Evolutionary conservation across 2,888 invertebrate species (phyloP), one percentile per base, ranked within the genome.

Genomic region (Dryocosmus kuriphilus): DNA sequence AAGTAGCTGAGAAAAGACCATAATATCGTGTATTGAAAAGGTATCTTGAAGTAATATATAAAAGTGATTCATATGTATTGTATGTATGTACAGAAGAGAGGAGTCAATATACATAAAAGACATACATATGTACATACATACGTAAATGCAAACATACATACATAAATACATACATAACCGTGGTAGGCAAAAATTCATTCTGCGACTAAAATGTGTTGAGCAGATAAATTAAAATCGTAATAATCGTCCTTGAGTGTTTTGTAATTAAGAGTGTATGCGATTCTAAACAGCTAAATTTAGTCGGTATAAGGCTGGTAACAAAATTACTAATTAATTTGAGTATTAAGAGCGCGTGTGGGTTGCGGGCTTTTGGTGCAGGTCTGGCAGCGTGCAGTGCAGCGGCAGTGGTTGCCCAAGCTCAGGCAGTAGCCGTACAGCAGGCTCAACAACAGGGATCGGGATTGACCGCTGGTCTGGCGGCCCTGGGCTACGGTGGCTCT

Each of bases 301-400:
- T 80, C 78, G 85, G 85, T 86, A 80, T 85, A 78, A 83, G 85
- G 87, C 82, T 79, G 57, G 78, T 86, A 86, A 85, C 80, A 81
- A 83, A 51, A 71, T 3, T 76, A 80, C 77, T 74, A 78, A 73
- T 78, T 78, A 80, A 81, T 78, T 81, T 80, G 46, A 51, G 51
- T 71, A 85, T 82, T 88, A 87, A 88, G 87, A 83, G 77, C 85
- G 87, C 85, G 89, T 88, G 86, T 89, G 89, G 88, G 86, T 88
- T 85, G 88, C 87, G 90, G 90, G 89, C 87, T 89, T 90, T 89
- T 88, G 90, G 92, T 90, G 88, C 90, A 94, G 95, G 94, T 88
- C 92, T 95, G 84, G 94, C 94, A 80, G 92, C 94, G 87, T 94
- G 93, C 91, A 94, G 94, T 85, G 93, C 92, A 85, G 91, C 90